A percentile compares a stretch with the other conserved stretches of the same genome.
Conservation (phyloP, 2,113 vertebrate genomes). For the Microcebus murinus region DNA sequence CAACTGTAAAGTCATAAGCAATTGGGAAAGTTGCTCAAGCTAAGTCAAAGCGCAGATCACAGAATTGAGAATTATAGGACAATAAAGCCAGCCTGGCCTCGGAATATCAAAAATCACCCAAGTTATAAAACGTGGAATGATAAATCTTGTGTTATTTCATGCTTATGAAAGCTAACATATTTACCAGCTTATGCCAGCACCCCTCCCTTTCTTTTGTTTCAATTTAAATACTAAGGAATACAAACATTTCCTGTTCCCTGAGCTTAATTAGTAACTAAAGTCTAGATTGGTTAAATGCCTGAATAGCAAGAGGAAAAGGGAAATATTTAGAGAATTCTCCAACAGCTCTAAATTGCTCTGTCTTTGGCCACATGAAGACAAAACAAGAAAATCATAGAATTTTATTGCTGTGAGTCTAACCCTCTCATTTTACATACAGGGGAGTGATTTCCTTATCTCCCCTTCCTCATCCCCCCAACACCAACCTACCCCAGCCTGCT, state of each 20-base stretch:
- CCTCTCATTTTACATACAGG: not conserved
- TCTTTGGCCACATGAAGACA: not conserved
- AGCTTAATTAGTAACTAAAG: slow-evolving; percentile 50
- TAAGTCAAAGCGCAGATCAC: slow-evolving; percentile 69
- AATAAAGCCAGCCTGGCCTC: slow-evolving; percentile 66
- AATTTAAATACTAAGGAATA: not conserved
- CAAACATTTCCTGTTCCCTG: not conserved
- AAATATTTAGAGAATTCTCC: not conserved
- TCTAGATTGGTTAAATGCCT: not conserved
- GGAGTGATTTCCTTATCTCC: not conserved
- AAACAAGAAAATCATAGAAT: not conserved
- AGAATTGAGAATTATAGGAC: slow-evolving; percentile 67
- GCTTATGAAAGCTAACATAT: slow-evolving; percentile 43
- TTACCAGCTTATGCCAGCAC: slow-evolving; percentile 3
- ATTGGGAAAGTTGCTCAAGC: slow-evolving; percentile 58
- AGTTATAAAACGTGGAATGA: slow-evolving; percentile 43
- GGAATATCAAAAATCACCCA: slow-evolving; percentile 26
- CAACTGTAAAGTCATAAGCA: slow-evolving; percentile 63
- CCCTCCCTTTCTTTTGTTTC: slow-evolving; percentile 2
- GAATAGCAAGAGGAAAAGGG: not conserved
- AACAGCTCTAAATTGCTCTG: not conserved
- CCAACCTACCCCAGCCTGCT: not conserved
- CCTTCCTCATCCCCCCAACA: not conserved
- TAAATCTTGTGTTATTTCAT: slow-evolving; percentile 55
- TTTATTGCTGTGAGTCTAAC: not conserved